phyloP scores from a whole-genome alignment of 2,888 invertebrate species.

The Amblyteles armatorius region DNA sequence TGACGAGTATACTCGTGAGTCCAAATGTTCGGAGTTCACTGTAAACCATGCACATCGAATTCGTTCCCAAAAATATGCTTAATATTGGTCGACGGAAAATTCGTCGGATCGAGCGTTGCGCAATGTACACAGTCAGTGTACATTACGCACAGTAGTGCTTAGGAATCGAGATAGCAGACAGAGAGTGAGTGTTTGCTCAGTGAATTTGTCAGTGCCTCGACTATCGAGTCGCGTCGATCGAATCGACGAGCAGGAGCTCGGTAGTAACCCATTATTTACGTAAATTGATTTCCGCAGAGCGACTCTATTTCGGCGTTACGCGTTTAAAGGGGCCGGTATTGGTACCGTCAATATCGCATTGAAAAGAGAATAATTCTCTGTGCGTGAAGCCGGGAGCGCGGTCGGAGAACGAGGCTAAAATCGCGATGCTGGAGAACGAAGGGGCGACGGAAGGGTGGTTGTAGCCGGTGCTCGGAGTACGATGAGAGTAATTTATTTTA shows the following conservation, averaged over 20 bases:
- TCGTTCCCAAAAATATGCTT: no score
- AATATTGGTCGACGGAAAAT: slow-evolving; percentile 11
- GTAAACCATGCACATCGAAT: background rate
- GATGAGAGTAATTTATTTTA: slow-evolving; percentile 82
- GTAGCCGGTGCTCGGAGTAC: slow-evolving; percentile 58
- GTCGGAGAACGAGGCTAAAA: slow-evolving; percentile 39
- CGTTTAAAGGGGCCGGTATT: slow-evolving; percentile 58
- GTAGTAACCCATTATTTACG: slow-evolving; percentile 77
- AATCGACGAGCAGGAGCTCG: background rate
- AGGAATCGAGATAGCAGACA: slow-evolving; percentile 18
- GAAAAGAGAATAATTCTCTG: slow-evolving; percentile 31
- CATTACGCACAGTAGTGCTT: slow-evolving; percentile 32
- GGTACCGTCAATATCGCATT: slow-evolving; percentile 50
- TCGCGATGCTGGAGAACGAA: slow-evolving; percentile 31
- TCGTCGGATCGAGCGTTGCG: background rate
- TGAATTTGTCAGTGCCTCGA: slow-evolving; percentile 43
- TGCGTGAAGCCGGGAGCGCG: slow-evolving; percentile 22
- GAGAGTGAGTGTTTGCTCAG: slow-evolving; percentile 25
- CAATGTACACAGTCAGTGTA: background rate
- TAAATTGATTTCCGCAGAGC: slow-evolving; percentile 79
- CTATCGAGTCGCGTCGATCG: slow-evolving; percentile 39
- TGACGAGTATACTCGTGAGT: background rate
- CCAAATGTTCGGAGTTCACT: background rate
- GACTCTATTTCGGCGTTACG: slow-evolving; percentile 75
- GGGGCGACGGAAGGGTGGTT: background rate